Evolutionary conservation across 2,113 vertebrate species (phyloP).

Genomic region (Acanthisitta chloris): DNA sequence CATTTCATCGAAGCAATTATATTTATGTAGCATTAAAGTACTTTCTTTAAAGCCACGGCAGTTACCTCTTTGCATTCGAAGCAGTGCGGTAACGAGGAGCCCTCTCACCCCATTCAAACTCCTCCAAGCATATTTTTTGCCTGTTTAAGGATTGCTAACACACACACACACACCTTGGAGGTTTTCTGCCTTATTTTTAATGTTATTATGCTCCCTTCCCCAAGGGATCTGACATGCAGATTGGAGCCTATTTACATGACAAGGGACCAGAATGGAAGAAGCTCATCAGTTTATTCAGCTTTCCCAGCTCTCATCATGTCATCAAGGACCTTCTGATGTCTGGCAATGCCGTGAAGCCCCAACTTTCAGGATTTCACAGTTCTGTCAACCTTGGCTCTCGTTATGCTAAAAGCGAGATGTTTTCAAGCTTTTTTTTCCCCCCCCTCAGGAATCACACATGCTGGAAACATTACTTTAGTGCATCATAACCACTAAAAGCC

Average conservation of each 20-base stretch:
- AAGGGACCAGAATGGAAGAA: constrained; percentile 36
- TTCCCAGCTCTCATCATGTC: constrained; percentile 23
- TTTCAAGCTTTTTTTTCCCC: not conserved
- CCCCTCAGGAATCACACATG: not conserved
- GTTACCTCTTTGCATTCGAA: not conserved
- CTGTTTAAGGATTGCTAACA: constrained; percentile 13
- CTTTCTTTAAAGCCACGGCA: not conserved
- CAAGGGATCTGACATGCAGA: constrained; percentile 28
- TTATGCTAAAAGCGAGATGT: not conserved
- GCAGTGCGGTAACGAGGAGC: not conserved
- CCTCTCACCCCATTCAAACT: not conserved
- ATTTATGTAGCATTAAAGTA: constrained; percentile 51
- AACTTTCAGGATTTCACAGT: not conserved
- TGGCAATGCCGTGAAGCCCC: not conserved
- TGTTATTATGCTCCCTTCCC: not conserved
- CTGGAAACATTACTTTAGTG: not conserved
- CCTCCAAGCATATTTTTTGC: not conserved
- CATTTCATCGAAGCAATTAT: constrained; percentile 64
- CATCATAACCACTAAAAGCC: not conserved
- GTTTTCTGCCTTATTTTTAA: constrained; percentile 4
- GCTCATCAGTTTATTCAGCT: constrained; percentile 26
- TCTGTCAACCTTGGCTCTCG: constrained; percentile 7
- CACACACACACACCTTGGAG: not conserved
- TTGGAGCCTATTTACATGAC: constrained; percentile 47
- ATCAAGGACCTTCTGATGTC: constrained; percentile 37